Evolutionary conservation across 64 coral and sea anemone species (phyloP).

Genomic region (Trachythela sp.): DNA sequence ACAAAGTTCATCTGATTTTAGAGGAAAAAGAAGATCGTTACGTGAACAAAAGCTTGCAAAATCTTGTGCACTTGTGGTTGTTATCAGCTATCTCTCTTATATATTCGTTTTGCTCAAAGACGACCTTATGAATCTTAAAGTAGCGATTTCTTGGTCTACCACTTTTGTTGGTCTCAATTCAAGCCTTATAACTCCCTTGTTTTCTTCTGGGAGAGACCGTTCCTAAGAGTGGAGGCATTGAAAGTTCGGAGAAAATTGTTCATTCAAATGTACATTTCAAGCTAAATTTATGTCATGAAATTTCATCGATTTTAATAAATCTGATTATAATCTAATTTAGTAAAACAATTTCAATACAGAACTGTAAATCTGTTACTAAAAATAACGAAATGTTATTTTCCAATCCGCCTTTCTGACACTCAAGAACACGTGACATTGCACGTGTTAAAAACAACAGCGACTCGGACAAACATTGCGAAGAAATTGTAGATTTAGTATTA

Average conservation of each 20-base stretch:
- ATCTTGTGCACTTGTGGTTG: not conserved
- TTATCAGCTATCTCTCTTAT: not conserved
- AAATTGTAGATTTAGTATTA: too few species aligned
- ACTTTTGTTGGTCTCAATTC: not conserved
- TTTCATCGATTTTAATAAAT: too few species aligned
- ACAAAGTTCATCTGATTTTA: not conserved
- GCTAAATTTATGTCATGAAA: too few species aligned
- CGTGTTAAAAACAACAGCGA: too few species aligned
- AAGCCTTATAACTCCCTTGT: not conserved
- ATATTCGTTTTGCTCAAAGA: not conserved
- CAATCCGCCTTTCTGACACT: too few species aligned
- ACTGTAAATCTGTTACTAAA: too few species aligned
- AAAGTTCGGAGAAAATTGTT: not conserved
- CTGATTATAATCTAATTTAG: too few species aligned
- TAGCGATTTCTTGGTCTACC: not conserved
- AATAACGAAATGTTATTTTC: too few species aligned
- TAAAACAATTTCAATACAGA: too few species aligned
- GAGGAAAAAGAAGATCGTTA: not conserved
- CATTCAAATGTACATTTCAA: too few species aligned
- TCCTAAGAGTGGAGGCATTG: not conserved
- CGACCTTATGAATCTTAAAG: not conserved
- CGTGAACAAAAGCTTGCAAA: not conserved
- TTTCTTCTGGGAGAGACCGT: not conserved
- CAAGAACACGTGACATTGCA: too few species aligned
- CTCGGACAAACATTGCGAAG: too few species aligned